Percentiles rank a stretch among this genome's conserved stretches.
Evolutionary conservation across 2,797 vertebrate genomes (phyloP).

Genomic region (Oryzias sinensis): DNA sequence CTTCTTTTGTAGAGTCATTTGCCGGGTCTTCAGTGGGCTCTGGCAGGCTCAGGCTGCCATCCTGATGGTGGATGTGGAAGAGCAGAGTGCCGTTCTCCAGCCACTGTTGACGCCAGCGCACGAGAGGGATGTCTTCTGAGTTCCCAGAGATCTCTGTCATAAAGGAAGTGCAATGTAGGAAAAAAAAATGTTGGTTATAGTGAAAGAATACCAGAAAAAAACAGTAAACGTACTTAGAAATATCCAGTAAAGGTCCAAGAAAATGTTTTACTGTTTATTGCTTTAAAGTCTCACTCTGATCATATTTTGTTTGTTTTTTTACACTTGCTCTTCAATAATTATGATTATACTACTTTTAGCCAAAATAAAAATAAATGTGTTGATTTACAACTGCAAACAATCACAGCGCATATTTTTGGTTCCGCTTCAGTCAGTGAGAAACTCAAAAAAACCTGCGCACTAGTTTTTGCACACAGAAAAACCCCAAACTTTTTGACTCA

Average conservation of each 20-base stretch:
- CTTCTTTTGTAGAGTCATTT: slow-evolving; percentile 89
- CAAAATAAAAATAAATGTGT: too few relatives aligned
- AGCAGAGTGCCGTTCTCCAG: slow-evolving; percentile 96
- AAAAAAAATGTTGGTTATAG: not conserved
- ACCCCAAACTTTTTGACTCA: slow-evolving; percentile 15
- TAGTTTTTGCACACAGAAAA: too few relatives aligned
- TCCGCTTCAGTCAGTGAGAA: slow-evolving; percentile 24
- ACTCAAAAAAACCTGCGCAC: too few relatives aligned
- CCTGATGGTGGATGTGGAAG: slow-evolving; percentile 98
- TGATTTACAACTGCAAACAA: slow-evolving; percentile 31
- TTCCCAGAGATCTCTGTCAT: slow-evolving; percentile 94
- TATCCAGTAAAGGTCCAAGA: not conserved
- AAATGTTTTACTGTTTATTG: too few relatives aligned
- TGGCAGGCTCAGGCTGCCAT: slow-evolving; percentile 85
- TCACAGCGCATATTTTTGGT: slow-evolving; percentile 19
- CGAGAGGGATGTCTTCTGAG: slow-evolving; percentile 94
- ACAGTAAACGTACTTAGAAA: not conserved
- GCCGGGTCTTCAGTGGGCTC: slow-evolving; percentile 90
- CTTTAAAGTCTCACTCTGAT: too few relatives aligned
- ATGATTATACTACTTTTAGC: too few relatives aligned
- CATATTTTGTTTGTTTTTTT: too few relatives aligned
- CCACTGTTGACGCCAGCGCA: slow-evolving; percentile 99
- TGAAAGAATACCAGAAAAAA: not conserved
- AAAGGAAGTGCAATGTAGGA: not conserved
- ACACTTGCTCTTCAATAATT: too few relatives aligned